Base-by-base conservation (phyloP, 1,140 invertebrate species). In the Gonioctena quinquepunctata region DNA sequence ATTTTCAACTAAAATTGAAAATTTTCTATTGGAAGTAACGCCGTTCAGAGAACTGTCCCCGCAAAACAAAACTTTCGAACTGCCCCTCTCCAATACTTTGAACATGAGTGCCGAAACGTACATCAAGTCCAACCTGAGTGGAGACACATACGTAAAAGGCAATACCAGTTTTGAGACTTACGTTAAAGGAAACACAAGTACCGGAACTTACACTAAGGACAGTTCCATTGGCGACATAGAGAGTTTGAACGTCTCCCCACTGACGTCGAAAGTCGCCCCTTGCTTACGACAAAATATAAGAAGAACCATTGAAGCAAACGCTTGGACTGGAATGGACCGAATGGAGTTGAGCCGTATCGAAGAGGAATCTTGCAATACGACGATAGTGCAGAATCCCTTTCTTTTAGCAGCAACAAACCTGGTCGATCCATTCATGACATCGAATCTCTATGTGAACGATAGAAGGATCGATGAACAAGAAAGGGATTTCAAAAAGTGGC, bases 401-500 rank as follows among this genome's bases (percentile, higher is more conserved):
- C 88, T 86, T 66, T 89, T 84, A 84, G 85, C 86, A 11, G 86
- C 89, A 3, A 89, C 87, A 2, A 88, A 86, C 21, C 90, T 88
- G 3, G 81, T 88, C 13, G 89, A 92, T 84, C 92, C 91, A 5
- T 93, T 93, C 75, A 74, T 88, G 42, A 87, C 87, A 2, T 85
- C 87, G 8, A 88, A 88, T 2, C 85, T 91, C 77, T 94, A 92
- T 78, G 91, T 93, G 79, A 92, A 95, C 82, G 90, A 93, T 74
- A 85, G 89, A 76, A 94, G 93, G 85, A 87, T 95, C 8, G 88
- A 91, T 57, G 90, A 91, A 69, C 93, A 96, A 80, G 92, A 94
- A 83, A 83, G 84, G 0, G 91, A 93, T 71, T 95, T 97, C 76
- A 92, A 90, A 71, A 91, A 92, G 70, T 97, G 95, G 95, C 82